Evolutionary conservation across 2,113 vertebrate genomes (phyloP), one percentile per base, ranked within the genome.

Genomic region (Zapus hudsonius): DNA sequence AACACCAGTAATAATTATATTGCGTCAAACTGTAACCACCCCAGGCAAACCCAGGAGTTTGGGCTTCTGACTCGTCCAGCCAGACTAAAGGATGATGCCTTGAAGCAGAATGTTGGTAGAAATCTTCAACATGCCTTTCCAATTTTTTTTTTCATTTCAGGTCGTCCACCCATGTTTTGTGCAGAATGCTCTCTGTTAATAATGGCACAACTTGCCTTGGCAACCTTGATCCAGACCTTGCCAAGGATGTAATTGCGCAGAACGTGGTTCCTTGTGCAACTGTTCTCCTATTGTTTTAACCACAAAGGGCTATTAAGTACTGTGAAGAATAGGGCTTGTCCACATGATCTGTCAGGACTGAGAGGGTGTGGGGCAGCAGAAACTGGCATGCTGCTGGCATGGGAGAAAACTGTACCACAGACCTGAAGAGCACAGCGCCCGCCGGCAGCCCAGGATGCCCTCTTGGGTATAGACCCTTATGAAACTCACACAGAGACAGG

Each of bases 221-320:
- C 0, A 1, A 83, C 94, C 70, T 76, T 84, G 57, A 33, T 42
- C 67, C 52, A 23, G 83, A 66, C 90, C 31, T 83, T 74, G 38
- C 72, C 22, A 40, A 89, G 64, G 84, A 84, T 66, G 15, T 23
- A 38, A 22, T 25, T 38, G 19, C 72, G 82, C 91, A 80, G 47
- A 69, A 38, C 19, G 66, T 25, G 47, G 44, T 29, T 79, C 52
- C 7, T 72, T 23, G 23, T 33, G 12, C 19, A 47, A 59, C 25
- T 61, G 5, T 61, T 44, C 92, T 89, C 78, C 44, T 16, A 40
- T 75, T 90, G 75, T 72, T 75, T 85, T 63, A 55, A 55, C 22
- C 83, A 92, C 89, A 94, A 87, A 83, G 63, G 63, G 27, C 69
- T 70, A 25, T 78, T 82, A 44, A 72, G 66, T 17, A 29, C 70